Evolutionary conservation across 2,113 vertebrate species (phyloP), one percentile per base, ranked within the genome.

Genomic region (cattle (Bos taurus)): DNA sequence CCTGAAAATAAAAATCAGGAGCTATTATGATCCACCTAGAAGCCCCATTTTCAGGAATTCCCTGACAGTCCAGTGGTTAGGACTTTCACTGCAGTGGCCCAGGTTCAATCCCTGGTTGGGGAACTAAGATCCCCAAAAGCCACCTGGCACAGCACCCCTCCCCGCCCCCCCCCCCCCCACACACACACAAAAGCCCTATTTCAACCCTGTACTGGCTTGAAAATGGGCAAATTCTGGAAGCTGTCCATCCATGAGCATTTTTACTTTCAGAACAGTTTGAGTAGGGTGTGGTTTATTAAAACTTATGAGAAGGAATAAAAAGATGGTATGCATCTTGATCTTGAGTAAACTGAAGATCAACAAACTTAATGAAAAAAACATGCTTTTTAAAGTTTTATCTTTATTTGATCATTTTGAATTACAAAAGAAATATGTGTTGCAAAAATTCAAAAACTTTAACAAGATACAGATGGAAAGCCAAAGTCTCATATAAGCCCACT

Each of bases 361-460:
- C 59, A 78, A 94, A 77, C 40, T 67, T 82, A 77, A 89, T 25
- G 48, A 71, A 88, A 91, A 67, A 81, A 67, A 91, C 7, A 91
- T 56, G 26, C 43, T 90, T 92, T 90, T 46, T 88, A 91, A 84
- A 77, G 21, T 30, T 91, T 88, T 28, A 62, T 81, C 46, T 97
- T 91, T 89, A 85, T 95, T 94, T 82, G 33, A 25, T 83, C 59
- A 59, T 94, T 95, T 89, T 94, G 84, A 54, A 81, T 91, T 91
- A 92, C 13, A 71, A 97, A 95, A 96, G 30, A 97, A 94, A 93
- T 48, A 88, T 56, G 6, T 91, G 56, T 94, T 84, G 23, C 56
- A 96, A 97, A 93, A 91, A 94, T 78, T 86, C 5, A 40, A 93
- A 95, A 95, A n/a, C 60, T 81, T 94, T 21, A 89, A 33, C 57